Conservation (phyloP, 2,113 vertebrate species). For the Platichthys flesus region DNA sequence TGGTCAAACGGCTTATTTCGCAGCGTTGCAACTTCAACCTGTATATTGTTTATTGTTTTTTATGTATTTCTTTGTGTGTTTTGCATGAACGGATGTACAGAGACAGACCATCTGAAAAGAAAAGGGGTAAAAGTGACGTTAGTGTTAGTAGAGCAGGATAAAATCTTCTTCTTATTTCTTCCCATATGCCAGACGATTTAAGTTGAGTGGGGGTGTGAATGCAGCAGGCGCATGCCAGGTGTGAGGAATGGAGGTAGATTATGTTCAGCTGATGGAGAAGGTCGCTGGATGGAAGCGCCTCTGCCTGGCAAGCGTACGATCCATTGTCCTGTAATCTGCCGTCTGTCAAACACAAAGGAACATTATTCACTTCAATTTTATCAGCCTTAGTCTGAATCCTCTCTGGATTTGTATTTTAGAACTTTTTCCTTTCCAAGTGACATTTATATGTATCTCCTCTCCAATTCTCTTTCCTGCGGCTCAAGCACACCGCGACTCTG, state of each 20-base stretch:
- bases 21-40: background rate
- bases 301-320: background rate
- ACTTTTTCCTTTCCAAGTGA: background rate
- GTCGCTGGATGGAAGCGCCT: background rate
- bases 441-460: too few species aligned
- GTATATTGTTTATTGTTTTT: background rate
- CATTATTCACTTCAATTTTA: too few species aligned
- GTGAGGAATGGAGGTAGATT: background rate
- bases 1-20: background rate
- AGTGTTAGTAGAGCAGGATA: background rate
- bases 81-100: too few species aligned
- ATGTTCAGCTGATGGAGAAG: background rate
- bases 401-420: background rate
- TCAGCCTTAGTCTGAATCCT: background rate
- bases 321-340: background rate
- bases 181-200: background rate
- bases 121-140: too few species aligned
- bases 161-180: slow-evolving; percentile 9
- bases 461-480: too few species aligned
- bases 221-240: slow-evolving; percentile 6
- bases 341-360: background rate
- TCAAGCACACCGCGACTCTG: too few species aligned
- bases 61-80: background rate
- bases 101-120: too few species aligned
- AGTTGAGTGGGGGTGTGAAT: slow-evolving; percentile 2